phyloP scores from a whole-genome alignment of 2,797 vertebrate species.

The Rousettus madagascariensis region DNA sequence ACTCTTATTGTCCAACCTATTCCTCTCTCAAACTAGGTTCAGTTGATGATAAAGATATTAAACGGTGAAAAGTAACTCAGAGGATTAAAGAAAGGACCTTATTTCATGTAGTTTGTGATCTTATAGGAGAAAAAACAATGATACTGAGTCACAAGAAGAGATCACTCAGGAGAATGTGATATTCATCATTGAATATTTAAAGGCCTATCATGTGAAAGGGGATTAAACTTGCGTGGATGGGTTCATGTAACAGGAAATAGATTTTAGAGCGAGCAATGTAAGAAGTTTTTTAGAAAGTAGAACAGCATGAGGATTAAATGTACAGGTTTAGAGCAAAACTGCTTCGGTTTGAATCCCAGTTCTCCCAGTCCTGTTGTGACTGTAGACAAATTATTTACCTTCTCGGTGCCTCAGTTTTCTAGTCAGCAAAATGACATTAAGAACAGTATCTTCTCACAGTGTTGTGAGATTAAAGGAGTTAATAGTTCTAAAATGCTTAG shows the following conservation, averaged over 20 bases:
- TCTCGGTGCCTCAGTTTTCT: neutral
- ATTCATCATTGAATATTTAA: neutral
- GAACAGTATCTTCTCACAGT: neutral
- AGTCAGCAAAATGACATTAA: neutral
- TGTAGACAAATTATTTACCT: neutral
- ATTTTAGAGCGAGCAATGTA: neutral
- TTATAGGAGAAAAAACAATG: neutral
- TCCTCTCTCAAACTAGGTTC: neutral
- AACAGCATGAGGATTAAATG: neutral
- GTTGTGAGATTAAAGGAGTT: neutral
- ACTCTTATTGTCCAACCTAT: neutral
- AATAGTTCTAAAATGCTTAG: neutral
- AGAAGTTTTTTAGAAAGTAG: constrained; percentile 2
- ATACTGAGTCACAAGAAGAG: neutral
- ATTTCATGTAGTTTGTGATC: neutral
- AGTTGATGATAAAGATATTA: neutral
- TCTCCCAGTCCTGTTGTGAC: neutral
- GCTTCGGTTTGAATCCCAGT: neutral
- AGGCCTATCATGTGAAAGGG: neutral
- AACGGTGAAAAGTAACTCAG: neutral
- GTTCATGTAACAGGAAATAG: neutral
- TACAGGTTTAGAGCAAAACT: neutral
- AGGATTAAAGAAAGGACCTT: neutral
- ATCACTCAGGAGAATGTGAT: neutral
- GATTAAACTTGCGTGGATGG: neutral